phyloP scores from a whole-genome alignment of 2,113 vertebrate species.

The Rafetus swinhoei region DNA sequence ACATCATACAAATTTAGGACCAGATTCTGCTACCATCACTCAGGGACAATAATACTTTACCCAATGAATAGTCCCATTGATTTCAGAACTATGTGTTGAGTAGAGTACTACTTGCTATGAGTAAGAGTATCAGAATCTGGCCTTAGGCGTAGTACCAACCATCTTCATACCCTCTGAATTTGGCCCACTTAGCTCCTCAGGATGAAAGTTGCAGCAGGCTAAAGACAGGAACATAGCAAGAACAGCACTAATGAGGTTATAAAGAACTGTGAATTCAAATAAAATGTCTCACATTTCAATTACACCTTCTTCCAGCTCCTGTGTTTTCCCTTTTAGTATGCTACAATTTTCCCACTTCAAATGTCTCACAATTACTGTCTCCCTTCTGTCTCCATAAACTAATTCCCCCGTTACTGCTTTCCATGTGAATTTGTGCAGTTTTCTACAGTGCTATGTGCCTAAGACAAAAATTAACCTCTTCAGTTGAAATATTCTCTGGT shows the following conservation, averaged over 20 bases:
- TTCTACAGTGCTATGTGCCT: not conserved
- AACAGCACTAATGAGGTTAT: not conserved
- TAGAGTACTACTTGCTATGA: not conserved
- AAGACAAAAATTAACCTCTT: not conserved
- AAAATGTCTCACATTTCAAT: not conserved
- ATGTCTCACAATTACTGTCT: not conserved
- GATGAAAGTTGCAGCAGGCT: not conserved
- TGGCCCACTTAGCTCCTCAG: not conserved
- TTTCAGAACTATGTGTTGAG: not conserved
- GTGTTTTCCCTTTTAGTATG: not conserved
- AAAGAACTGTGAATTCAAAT: not conserved
- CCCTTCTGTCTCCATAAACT: not conserved
- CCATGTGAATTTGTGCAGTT: not conserved
- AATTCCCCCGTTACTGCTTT: not conserved
- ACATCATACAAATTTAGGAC: not conserved
- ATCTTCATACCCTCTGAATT: not conserved
- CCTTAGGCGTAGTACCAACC: fast-evolving
- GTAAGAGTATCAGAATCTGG: not conserved
- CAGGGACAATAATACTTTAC: not conserved
- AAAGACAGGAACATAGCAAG: not conserved
- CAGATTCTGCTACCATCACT: not conserved
- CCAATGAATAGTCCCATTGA: not conserved
- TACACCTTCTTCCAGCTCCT: not conserved
- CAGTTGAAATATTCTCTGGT: not conserved
- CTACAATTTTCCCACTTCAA: not conserved